Conservation (phyloP, 2,113 vertebrate genomes). For the Ceyx margarethae region DNA sequence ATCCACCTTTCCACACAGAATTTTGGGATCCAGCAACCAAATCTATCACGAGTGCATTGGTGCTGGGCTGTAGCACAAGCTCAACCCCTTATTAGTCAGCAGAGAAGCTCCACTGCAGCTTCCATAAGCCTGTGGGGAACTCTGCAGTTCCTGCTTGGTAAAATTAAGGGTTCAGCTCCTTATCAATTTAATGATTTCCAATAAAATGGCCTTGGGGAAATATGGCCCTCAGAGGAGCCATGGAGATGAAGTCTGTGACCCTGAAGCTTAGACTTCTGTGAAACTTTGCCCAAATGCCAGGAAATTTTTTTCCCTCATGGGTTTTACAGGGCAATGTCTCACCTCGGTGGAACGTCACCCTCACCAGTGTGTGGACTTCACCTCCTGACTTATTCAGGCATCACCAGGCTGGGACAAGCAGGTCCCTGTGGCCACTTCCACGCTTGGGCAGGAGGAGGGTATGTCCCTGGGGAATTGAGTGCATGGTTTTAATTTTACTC, state of each 20-base stretch:
- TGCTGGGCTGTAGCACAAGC: neutral
- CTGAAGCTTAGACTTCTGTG: too few relatives aligned
- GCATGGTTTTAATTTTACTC: conserved; percentile 79
- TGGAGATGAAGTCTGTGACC: neutral
- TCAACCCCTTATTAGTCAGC: neutral
- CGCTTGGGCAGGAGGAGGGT: neutral
- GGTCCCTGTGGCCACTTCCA: neutral
- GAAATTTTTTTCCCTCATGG: accelerated
- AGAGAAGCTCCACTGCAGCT: neutral
- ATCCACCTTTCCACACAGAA: neutral
- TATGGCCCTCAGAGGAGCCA: accelerated
- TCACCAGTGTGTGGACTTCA: neutral
- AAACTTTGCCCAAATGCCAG: neutral
- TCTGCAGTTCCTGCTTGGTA: neutral
- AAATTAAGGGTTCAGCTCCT: neutral
- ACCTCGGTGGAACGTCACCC: neutral
- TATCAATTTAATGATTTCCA: neutral
- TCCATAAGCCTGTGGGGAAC: neutral
- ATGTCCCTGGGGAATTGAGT: neutral
- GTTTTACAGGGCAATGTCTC: neutral
- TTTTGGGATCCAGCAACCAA: neutral
- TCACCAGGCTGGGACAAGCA: neutral
- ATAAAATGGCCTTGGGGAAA: neutral
- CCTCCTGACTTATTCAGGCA: neutral
- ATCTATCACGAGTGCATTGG: accelerated